Conservation (phyloP, 2,888 invertebrate species). For the Dichetophora obliterata region DNA sequence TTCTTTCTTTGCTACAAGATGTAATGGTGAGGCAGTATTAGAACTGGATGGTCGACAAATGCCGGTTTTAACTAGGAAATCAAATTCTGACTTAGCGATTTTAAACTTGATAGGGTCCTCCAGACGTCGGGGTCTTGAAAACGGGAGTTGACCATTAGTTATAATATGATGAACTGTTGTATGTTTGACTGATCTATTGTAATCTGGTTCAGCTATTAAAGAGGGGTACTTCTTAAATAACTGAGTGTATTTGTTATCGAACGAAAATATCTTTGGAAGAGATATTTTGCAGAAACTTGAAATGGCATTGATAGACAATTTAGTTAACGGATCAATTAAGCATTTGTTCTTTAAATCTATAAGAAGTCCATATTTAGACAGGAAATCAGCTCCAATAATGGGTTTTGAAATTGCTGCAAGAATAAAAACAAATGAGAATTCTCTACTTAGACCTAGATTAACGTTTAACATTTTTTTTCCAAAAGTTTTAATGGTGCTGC, state of each 20-base stretch:
- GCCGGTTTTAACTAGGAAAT: no score
- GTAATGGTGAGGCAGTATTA: slow-evolving; percentile 3
- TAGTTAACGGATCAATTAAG: slow-evolving; percentile 14
- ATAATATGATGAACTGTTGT: slow-evolving; percentile 18
- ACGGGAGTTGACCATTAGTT: slow-evolving; percentile 18
- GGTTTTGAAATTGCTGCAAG: no score
- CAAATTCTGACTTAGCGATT: no score
- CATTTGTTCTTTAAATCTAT: no score
- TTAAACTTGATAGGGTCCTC: no score
- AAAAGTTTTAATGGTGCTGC: no score
- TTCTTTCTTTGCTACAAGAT: slow-evolving; percentile 23
- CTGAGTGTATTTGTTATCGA: slow-evolving; percentile 8
- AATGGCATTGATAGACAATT: not conserved
- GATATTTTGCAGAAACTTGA: not conserved
- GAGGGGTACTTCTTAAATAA: slow-evolving; percentile 13
- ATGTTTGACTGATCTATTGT: slow-evolving; percentile 17
- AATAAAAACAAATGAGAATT: no score
- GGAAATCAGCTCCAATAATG: no score
- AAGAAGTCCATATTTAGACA: no score
- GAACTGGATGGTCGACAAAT: slow-evolving; percentile 14
- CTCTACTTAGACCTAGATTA: no score
- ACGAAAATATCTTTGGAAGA: slow-evolving; percentile 7
- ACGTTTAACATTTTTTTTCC: no score
- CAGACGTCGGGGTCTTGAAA: no score
- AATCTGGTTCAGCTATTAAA: slow-evolving; percentile 5